These are phyloP conservation scores for Oikopleura albicans DNA, from an alignment of 23 tunicate genomes.

Conservation along the genomic window DNA sequence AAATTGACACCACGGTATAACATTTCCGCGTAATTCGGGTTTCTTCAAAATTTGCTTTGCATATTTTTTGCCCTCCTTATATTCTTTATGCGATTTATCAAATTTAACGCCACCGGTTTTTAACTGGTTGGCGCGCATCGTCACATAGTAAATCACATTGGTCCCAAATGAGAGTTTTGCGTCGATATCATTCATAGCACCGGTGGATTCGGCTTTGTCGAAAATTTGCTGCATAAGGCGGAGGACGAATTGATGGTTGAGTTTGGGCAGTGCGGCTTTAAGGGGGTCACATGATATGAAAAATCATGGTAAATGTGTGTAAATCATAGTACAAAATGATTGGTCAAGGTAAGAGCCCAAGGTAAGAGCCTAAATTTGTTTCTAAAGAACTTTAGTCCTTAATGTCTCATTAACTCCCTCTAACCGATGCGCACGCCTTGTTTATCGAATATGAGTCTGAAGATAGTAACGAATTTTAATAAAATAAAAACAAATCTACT, in stretches of 20 bases:
- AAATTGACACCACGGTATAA: conserved; percentile 10
- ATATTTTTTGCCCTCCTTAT: conserved; percentile 11
- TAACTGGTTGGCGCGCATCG: neutral
- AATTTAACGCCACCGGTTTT: neutral
- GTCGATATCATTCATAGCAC: neutral
- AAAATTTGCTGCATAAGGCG: neutral
- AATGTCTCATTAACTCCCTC: no score
- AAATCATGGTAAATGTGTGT: no score
- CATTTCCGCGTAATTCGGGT: neutral
- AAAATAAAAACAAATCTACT: no score
- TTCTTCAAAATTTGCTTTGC: neutral
- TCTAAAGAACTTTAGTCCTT: no score
- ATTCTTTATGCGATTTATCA: neutral
- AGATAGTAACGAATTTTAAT: no score
- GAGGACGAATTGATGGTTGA: neutral
- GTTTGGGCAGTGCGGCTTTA: neutral
- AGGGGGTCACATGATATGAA: no score
- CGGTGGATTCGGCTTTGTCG: neutral
- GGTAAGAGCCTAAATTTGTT: no score
- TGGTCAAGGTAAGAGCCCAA: no score
- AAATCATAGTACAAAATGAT: no score
- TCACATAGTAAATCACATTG: neutral
- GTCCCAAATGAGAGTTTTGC: neutral
- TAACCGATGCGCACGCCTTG: no score
- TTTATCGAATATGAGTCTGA: no score